These are phyloP conservation scores for Drosophila anomelani DNA, from an alignment of 2,888 invertebrate species.

Conservation along the genomic window DNA sequence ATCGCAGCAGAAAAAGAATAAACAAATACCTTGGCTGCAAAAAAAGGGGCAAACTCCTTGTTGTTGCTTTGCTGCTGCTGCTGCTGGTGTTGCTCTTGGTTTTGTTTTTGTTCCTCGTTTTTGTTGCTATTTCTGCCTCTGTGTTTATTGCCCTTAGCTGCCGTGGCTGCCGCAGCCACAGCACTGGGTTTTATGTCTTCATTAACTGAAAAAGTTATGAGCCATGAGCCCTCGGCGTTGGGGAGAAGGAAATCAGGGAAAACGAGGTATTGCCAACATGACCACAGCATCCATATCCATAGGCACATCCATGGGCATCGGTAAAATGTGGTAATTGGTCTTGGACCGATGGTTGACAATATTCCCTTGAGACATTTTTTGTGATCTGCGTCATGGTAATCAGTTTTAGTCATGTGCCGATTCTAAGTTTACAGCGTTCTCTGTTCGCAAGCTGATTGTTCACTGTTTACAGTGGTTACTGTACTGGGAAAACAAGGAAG, in stretches of 20 bases:
- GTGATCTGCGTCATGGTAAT: slow-evolving; percentile 79
- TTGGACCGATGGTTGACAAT: slow-evolving; percentile 68
- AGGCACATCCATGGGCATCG: slow-evolving; percentile 28
- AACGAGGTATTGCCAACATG: slow-evolving; percentile 10
- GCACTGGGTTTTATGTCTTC: slow-evolving; percentile 81
- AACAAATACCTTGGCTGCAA: slow-evolving; percentile 45
- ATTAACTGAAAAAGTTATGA: slow-evolving; percentile 81
- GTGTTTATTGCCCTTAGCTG: slow-evolving; percentile 52
- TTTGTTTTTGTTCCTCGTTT: slow-evolving; percentile 7
- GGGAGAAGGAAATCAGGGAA: background rate
- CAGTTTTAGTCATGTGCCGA: slow-evolving; percentile 54
- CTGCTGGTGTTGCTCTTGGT: slow-evolving; percentile 18
- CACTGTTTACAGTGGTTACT: slow-evolving; percentile 19
- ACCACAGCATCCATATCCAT: slow-evolving; percentile 49
- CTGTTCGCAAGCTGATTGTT: background rate
- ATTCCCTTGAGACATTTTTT: slow-evolving; percentile 41
- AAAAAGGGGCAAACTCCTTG: slow-evolving; percentile 40
- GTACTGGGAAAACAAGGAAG: too few species aligned
- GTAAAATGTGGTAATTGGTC: slow-evolving; percentile 66
- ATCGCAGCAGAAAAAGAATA: slow-evolving; percentile 23
- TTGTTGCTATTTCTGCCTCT: slow-evolving; percentile 19
- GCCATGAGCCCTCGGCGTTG: slow-evolving; percentile 46
- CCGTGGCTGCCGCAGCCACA: slow-evolving; percentile 51
- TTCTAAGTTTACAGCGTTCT: slow-evolving; percentile 15
- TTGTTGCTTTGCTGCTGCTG: slow-evolving; percentile 27